These are phyloP conservation scores for Scolanthus callimorphus DNA, from an alignment of 92 coral and sea anemone genomes.

Conservation along the genomic window DNA sequence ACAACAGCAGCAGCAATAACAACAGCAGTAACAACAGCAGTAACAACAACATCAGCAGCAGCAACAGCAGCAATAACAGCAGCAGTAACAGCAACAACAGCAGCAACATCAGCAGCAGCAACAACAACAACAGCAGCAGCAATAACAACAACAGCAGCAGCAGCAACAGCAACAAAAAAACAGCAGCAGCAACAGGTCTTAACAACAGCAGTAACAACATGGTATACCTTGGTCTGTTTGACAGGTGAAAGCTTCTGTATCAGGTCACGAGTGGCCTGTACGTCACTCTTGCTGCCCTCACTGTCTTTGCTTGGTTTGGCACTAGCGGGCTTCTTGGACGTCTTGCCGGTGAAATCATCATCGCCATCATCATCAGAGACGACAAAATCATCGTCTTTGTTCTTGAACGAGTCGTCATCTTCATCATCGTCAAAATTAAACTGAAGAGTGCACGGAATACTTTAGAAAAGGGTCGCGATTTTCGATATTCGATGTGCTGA, in stretches of 20 bases:
- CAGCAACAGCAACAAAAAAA: too few relatives aligned
- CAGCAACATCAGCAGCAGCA: too few relatives aligned
- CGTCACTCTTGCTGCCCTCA: constrained; percentile 42
- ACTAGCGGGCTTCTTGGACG: constrained; percentile 2
- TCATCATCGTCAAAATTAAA: constrained; percentile 5
- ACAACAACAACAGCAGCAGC: neutral
- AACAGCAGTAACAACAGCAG: neutral
- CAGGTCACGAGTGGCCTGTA: constrained; percentile 49
- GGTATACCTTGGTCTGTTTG: constrained; percentile 32
- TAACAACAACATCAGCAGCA: too few relatives aligned
- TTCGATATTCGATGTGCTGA: too few relatives aligned
- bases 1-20: neutral
- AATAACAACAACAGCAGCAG: neutral
- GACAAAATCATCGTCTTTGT: constrained; percentile 2
- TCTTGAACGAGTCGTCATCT: constrained; percentile 13
- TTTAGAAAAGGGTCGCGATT: too few relatives aligned
- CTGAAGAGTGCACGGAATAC: too few relatives aligned
- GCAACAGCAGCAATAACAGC: neutral
- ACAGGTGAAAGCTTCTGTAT: constrained; percentile 57
- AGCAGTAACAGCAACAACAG: too few relatives aligned
- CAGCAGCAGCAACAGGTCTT: neutral
- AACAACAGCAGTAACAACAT: neutral
- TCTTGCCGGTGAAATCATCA: constrained; percentile 8
- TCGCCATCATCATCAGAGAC: constrained; percentile 35
- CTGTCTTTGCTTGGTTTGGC: neutral